Conservation (phyloP, 1,140 invertebrate species). For the Drosophila repleta region DNA sequence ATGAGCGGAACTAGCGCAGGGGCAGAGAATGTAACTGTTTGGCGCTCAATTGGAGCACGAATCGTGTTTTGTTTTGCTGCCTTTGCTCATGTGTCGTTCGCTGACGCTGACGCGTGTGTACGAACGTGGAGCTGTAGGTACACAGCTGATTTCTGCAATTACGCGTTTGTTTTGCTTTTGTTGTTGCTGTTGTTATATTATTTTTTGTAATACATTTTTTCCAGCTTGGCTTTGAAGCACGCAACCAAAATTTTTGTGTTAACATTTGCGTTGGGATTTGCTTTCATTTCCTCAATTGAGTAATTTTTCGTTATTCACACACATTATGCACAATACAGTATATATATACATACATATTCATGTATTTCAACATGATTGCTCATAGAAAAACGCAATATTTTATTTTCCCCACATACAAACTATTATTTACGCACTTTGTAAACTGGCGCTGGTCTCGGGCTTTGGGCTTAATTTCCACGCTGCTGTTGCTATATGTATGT, state of each 20-base stretch:
- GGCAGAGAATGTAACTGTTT: conserved; percentile 29
- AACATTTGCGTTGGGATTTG: conserved; percentile 27
- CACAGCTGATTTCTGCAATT: conserved; percentile 84
- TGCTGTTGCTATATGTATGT: too few species aligned
- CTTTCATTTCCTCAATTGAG: conserved; percentile 74
- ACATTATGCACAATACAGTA: conserved; percentile 20
- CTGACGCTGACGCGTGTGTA: conserved; percentile 32
- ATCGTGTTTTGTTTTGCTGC: conserved; percentile 61
- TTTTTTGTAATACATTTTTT: conserved; percentile 57
- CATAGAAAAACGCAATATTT: conserved; percentile 40
- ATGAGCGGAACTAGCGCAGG: conserved; percentile 1
- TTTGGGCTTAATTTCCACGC: conserved; percentile 25
- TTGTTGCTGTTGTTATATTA: conserved; percentile 58
- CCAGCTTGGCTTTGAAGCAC: conserved; percentile 62
- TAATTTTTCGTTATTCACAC: conserved; percentile 23
- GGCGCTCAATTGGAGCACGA: conserved; percentile 55
- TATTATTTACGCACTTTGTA: conserved; percentile 60
- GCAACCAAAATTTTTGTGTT: conserved; percentile 61
- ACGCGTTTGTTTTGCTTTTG: conserved; percentile 80
- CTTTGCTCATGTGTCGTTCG: conserved; percentile 37
- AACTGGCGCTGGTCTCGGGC: conserved; percentile 29
- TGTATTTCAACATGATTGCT: conserved; percentile 32
- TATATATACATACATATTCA: conserved; percentile 12
- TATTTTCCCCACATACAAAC: neutral
- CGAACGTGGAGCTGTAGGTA: conserved; percentile 68